Conservation (phyloP, 2,113 vertebrate genomes). For the Mesembrinibis cayennensis region DNA sequence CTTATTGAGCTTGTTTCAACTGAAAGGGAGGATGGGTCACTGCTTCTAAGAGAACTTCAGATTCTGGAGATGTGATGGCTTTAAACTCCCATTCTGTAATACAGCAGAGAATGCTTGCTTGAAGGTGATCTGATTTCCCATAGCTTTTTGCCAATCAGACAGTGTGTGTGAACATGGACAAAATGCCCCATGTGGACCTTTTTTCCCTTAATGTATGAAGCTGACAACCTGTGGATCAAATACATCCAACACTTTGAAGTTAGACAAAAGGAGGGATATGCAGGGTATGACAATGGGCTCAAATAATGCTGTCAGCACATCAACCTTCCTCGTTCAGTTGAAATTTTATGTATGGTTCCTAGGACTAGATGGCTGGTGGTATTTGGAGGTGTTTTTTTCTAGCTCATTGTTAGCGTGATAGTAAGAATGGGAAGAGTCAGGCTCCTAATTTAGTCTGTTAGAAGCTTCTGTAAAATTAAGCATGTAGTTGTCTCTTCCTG, state of each 20-base stretch:
- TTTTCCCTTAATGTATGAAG: background rate
- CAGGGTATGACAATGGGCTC: background rate
- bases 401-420: background rate
- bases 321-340: background rate
- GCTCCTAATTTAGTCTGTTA: background rate
- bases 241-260: background rate
- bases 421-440: background rate
- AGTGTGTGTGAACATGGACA: background rate
- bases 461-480: background rate
- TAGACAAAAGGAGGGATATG: background rate
- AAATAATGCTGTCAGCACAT: background rate
- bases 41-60: background rate
- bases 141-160: background rate
- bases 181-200: background rate
- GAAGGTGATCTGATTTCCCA: background rate
- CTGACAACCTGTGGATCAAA: background rate
- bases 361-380: background rate
- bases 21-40: background rate
- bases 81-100: background rate
- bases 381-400: background rate
- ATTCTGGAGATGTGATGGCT: background rate
- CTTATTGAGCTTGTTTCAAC: background rate
- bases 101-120: background rate
- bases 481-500: background rate
- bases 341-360: background rate